phyloP scores from a whole-genome alignment of 2,888 invertebrate genomes.

The Hydrotaea diabolus region DNA sequence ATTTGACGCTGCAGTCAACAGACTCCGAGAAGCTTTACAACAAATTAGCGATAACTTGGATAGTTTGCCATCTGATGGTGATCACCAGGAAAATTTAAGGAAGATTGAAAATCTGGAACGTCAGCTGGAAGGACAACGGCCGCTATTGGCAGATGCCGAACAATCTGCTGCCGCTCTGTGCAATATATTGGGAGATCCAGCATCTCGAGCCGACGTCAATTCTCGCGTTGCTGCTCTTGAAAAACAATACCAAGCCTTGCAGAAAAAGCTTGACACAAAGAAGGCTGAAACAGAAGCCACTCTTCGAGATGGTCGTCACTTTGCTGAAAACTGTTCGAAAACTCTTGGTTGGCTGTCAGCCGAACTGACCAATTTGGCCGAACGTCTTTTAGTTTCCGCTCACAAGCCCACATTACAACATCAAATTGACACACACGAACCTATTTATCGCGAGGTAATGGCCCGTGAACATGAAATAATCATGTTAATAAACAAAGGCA shows the following conservation, averaged over 20 bases:
- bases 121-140: slow-evolving; percentile 93
- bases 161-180: slow-evolving; percentile 94
- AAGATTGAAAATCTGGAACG: slow-evolving; percentile 94
- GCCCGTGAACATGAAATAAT: slow-evolving; percentile 95
- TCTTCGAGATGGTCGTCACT: slow-evolving; percentile 92
- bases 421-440: slow-evolving; percentile 94
- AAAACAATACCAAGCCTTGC: slow-evolving; percentile 92
- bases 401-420: slow-evolving; percentile 90
- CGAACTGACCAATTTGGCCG: slow-evolving; percentile 88
- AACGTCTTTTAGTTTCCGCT: slow-evolving; percentile 92
- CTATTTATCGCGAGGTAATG: slow-evolving; percentile 93
- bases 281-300: slow-evolving; percentile 95
- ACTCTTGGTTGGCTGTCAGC: slow-evolving; percentile 94
- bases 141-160: slow-evolving; percentile 92
- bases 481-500: slow-evolving; percentile 95
- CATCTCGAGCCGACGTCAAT: slow-evolving; percentile 94
- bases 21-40: slow-evolving; percentile 92
- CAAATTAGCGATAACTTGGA: slow-evolving; percentile 93
- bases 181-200: slow-evolving; percentile 93
- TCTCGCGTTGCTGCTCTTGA: slow-evolving; percentile 92
- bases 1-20: slow-evolving; percentile 92
- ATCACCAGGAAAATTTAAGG: slow-evolving; percentile 92
- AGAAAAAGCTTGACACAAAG: slow-evolving; percentile 93
- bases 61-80: slow-evolving; percentile 88
- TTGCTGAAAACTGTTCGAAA: slow-evolving; percentile 93